A percentile compares a stretch with the other conserved stretches of the same genome.
These are phyloP conservation scores for Oryzias javanicus DNA, from an alignment of 2,113 vertebrate genomes.

Conservation along the genomic window DNA sequence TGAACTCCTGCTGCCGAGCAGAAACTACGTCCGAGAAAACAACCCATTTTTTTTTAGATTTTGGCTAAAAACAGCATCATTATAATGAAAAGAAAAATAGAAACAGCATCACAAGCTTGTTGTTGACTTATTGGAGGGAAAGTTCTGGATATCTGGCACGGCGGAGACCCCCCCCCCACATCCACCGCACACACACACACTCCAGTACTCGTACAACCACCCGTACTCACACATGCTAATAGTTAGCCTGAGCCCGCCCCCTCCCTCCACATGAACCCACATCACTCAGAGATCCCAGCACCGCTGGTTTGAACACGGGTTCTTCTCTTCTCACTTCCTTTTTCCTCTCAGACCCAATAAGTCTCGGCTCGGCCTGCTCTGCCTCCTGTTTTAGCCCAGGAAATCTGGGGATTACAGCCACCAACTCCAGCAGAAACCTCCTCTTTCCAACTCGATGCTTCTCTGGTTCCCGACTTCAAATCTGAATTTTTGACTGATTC, in stretches of 20 bases:
- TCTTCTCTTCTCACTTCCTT: slow-evolving; percentile 34
- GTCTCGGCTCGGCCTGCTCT: slow-evolving; percentile 53
- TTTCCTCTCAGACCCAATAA: slow-evolving; percentile 24
- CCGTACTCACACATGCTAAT: slow-evolving; percentile 26
- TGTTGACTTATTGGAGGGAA: slow-evolving; percentile 51
- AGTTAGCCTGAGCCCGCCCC: slow-evolving; percentile 21
- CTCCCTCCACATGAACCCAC: slow-evolving; percentile 29
- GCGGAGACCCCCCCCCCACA: slow-evolving; percentile 32
- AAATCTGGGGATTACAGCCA: slow-evolving; percentile 73
- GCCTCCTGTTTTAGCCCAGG: slow-evolving; percentile 62
- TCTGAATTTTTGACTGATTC: slow-evolving; percentile 2
- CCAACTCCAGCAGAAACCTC: slow-evolving; percentile 67
- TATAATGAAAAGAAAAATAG: background rate
- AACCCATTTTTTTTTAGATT: too few species aligned
- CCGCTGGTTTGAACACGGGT: slow-evolving; percentile 28
- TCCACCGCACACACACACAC: slow-evolving; percentile 4
- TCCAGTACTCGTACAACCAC: slow-evolving; percentile 29
- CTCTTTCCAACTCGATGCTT: slow-evolving; percentile 38
- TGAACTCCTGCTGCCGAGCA: too few species aligned
- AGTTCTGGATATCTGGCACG: slow-evolving; percentile 57
- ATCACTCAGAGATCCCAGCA: slow-evolving; percentile 28
- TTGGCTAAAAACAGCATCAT: too few species aligned
- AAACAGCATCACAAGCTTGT: slow-evolving; percentile 50
- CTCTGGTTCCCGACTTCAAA: slow-evolving; percentile 13
- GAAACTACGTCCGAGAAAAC: too few species aligned